Conservation (phyloP, 2,113 vertebrate genomes). For the Conger conger region DNA sequence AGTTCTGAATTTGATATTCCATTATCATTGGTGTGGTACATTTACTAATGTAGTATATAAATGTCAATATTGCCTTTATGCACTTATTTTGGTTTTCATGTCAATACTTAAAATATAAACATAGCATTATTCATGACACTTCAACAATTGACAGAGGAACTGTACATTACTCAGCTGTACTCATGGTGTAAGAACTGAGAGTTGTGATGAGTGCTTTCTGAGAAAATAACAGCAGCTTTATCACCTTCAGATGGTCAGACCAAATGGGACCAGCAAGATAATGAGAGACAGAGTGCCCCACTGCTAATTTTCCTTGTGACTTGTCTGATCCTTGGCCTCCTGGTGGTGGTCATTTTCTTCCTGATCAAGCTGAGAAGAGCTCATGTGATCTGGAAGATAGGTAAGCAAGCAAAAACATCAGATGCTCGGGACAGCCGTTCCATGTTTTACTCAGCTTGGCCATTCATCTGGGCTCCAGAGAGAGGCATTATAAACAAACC, state of each 20-base stretch:
- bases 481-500: neutral
- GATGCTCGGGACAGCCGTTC: neutral
- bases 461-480: neutral
- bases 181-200: neutral
- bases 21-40: neutral
- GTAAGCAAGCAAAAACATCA: conserved; percentile 52
- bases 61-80: neutral
- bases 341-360: conserved; percentile 82
- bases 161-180: neutral
- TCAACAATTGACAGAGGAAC: neutral
- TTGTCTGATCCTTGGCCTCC: conserved; percentile 71
- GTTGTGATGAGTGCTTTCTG: neutral
- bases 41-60: neutral
- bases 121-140: neutral
- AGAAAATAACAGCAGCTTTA: neutral
- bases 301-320: conserved; percentile 79
- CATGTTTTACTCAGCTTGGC: neutral
- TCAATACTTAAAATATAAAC: neutral
- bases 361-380: conserved; percentile 79
- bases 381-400: conserved; percentile 81
- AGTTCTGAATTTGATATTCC: neutral
- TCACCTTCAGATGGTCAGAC: conserved; percentile 21
- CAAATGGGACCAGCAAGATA: neutral
- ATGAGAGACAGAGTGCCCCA: conserved; percentile 40
- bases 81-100: neutral